These are phyloP conservation scores for Eulithis testata DNA, from an alignment of 2,888 invertebrate genomes.

Conservation along the genomic window DNA sequence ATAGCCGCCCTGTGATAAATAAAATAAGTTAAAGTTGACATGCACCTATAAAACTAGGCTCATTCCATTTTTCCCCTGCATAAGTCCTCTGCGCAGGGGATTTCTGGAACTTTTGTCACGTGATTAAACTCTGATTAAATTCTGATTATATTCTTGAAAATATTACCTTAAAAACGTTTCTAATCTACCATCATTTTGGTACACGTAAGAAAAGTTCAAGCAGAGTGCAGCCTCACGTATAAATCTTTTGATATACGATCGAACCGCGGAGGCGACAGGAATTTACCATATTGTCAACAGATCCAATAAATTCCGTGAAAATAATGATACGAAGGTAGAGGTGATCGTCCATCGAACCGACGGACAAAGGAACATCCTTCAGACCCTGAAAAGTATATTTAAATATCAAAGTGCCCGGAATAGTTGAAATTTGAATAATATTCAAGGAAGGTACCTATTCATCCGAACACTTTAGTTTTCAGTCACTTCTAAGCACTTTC, in stretches of 20 bases:
- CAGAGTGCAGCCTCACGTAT: slow-evolving; percentile 35
- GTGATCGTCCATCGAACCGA: slow-evolving; percentile 12
- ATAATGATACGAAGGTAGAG: slow-evolving; percentile 30
- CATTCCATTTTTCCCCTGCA: no score
- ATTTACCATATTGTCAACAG: slow-evolving; percentile 44
- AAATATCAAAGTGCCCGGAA: background rate
- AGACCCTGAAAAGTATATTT: background rate
- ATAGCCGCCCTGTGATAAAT: no score
- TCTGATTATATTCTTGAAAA: no score
- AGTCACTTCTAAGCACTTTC: no score
- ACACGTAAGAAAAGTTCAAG: slow-evolving; percentile 19
- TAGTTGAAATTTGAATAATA: background rate
- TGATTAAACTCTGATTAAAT: no score
- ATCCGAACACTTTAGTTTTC: no score
- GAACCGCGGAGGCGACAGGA: slow-evolving; percentile 31
- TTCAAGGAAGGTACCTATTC: no score
- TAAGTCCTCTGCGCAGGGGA: no score
- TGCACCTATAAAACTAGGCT: no score
- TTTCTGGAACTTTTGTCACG: no score
- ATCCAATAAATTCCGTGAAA: slow-evolving; percentile 35
- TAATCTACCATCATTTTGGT: slow-evolving; percentile 1
- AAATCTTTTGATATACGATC: slow-evolving; percentile 49
- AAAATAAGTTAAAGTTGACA: no score
- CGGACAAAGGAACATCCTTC: background rate
- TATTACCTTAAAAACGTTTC: background rate